phyloP scores from a whole-genome alignment of 2,888 invertebrate genomes.

The Dynastes maya region DNA sequence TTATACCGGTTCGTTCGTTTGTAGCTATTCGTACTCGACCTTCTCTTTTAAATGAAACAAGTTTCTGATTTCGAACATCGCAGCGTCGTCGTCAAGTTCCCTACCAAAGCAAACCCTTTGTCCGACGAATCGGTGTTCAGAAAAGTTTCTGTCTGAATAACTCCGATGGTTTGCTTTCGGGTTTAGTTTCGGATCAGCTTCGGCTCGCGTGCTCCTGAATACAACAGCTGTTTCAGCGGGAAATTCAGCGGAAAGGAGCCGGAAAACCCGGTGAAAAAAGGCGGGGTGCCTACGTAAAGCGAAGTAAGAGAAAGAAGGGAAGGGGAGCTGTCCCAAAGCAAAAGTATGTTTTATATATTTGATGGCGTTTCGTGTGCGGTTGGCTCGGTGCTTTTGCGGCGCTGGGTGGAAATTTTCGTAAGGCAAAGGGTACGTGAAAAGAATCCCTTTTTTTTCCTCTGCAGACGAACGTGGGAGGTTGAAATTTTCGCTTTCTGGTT shows the following conservation, averaged over 20 bases:
- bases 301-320: background rate
- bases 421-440: conserved; percentile 1
- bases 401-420: background rate
- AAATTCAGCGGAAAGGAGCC: background rate
- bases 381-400: background rate
- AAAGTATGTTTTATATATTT: conserved; percentile 13
- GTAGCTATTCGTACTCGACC: background rate
- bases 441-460: background rate
- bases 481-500: conserved; percentile 9
- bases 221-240: conserved; percentile 13
- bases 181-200: conserved; percentile 9
- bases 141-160: conserved; percentile 10
- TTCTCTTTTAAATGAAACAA: conserved; percentile 2
- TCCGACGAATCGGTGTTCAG: background rate
- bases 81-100: background rate
- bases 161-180: conserved; percentile 7
- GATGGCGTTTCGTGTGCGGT: background rate
- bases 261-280: background rate
- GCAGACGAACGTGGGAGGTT: background rate
- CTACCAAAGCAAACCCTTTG: background rate
- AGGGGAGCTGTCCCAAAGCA: conserved; percentile 12
- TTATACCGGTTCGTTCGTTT: too few relatives aligned
- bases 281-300: background rate
- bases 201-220: background rate
- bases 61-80: background rate